A percentile compares a stretch with the other conserved stretches of the same genome.
Evolutionary conservation across 1,140 invertebrate genomes (phyloP).

Genomic region (Drosophila orosa): DNA sequence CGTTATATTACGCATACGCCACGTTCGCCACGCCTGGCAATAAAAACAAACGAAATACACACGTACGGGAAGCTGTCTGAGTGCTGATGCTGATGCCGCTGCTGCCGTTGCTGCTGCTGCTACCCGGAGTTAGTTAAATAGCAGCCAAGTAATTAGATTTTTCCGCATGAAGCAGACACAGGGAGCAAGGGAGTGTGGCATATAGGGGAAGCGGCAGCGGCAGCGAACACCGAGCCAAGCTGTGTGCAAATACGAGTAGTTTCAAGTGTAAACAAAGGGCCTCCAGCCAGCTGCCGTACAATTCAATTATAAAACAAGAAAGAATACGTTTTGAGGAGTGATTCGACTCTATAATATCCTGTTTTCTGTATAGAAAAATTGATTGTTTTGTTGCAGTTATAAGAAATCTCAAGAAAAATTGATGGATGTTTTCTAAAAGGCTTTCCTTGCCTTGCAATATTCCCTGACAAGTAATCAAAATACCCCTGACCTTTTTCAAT

Average conservation of each 20-base stretch:
- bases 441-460: too few species aligned
- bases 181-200: slow-evolving; percentile 2
- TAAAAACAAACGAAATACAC: slow-evolving; percentile 61
- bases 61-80: slow-evolving; percentile 39
- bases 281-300: slow-evolving; percentile 56
- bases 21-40: slow-evolving; percentile 47
- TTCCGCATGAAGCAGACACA: slow-evolving; percentile 62
- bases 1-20: slow-evolving; percentile 75
- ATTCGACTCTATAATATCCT: slow-evolving; percentile 4
- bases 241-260: slow-evolving; percentile 67
- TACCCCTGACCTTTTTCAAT: neutral
- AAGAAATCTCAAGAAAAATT: too few species aligned
- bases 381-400: neutral
- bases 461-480: neutral
- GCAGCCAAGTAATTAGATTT: slow-evolving; percentile 80
- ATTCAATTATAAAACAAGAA: slow-evolving; percentile 74
- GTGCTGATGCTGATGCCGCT: neutral
- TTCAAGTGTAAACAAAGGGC: slow-evolving; percentile 74
- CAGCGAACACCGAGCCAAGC: slow-evolving; percentile 9
- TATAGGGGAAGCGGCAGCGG: slow-evolving; percentile 1
- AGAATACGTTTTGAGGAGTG: neutral
- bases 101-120: slow-evolving; percentile 3
- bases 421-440: too few species aligned
- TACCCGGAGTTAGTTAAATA: slow-evolving; percentile 67
- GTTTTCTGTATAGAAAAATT: neutral